Evolutionary conservation across 2,797 vertebrate genomes (phyloP).

Genomic region (Parotocinclus haroldoi): DNA sequence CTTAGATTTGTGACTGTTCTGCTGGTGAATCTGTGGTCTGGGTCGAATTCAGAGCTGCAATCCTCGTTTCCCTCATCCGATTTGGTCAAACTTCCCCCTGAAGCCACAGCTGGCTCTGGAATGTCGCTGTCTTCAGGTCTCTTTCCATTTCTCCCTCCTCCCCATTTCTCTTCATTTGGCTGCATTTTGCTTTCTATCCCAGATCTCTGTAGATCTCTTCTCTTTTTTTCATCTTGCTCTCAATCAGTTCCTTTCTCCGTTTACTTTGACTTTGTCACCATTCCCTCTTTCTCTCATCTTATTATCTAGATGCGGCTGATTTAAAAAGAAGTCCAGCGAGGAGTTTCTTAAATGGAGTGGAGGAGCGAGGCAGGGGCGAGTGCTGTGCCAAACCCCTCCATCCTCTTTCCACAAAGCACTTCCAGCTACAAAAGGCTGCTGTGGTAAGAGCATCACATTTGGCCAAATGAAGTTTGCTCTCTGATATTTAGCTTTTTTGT

Average conservation of each 20-base stretch:
- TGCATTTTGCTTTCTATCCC: conserved; percentile 56
- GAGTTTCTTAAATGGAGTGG: too few species aligned
- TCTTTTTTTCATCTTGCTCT: background rate
- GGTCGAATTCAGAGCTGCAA: conserved; percentile 64
- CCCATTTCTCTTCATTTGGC: too few species aligned
- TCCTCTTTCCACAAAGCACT: conserved; percentile 60
- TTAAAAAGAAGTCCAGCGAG: background rate
- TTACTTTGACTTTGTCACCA: conserved; percentile 20
- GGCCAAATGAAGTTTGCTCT: conserved; percentile 65
- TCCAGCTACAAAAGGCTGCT: conserved; percentile 60
- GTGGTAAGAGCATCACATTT: conserved; percentile 67
- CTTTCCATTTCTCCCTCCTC: conserved; percentile 55
- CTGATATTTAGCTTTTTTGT: too few species aligned
- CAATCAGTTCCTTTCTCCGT: conserved; percentile 38
- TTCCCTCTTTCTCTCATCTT: conserved; percentile 39
- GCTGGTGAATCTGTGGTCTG: conserved; percentile 53
- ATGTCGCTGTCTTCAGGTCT: conserved; percentile 64
- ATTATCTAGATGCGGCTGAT: conserved; percentile 45
- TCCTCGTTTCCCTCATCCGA: conserved; percentile 17
- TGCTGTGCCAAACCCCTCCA: conserved; percentile 68
- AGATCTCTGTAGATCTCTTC: conserved; percentile 8
- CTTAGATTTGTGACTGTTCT: too few species aligned
- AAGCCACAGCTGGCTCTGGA: conserved; percentile 77
- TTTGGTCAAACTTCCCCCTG: conserved; percentile 70
- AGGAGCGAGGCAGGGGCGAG: too few species aligned